A percentile compares a stretch with the other conserved stretches of the same genome.
Evolutionary conservation across 2,797 vertebrate species (phyloP).

Genomic region (Brachyrhaphis roseni): DNA sequence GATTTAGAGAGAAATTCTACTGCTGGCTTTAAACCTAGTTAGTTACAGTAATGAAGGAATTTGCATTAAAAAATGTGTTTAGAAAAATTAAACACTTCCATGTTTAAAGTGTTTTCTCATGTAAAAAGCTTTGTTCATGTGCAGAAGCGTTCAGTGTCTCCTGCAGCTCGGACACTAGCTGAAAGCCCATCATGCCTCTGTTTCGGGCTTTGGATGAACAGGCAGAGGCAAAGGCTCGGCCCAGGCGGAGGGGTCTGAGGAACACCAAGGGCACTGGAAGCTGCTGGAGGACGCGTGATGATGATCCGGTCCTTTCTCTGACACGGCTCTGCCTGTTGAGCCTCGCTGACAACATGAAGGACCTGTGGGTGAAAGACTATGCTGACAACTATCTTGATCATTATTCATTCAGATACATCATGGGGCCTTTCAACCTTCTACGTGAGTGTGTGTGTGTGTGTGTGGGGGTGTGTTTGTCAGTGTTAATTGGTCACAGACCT

Average conservation of each 20-base stretch:
- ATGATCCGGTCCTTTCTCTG: constrained; percentile 53
- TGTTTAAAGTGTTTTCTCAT: neutral
- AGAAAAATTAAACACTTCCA: neutral
- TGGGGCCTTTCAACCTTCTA: constrained; percentile 87
- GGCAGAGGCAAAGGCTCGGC: constrained; percentile 2
- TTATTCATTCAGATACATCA: constrained; percentile 84
- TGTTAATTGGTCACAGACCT: neutral
- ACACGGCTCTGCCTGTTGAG: constrained; percentile 79
- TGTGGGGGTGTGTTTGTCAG: neutral
- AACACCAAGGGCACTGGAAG: constrained; percentile 3
- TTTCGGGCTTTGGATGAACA: constrained; percentile 45
- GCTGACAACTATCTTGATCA: constrained; percentile 84
- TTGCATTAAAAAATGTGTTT: neutral
- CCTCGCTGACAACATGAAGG: constrained; percentile 85
- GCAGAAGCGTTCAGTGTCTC: neutral
- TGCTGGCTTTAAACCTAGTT: neutral
- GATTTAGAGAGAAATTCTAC: neutral
- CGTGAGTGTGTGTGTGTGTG: constrained; percentile 73
- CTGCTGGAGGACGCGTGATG: constrained; percentile 29
- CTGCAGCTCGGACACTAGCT: constrained; percentile 6
- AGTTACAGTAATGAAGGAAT: neutral
- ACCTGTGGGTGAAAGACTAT: constrained; percentile 86
- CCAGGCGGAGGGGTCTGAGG: constrained; percentile 12
- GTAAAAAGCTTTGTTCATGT: neutral
- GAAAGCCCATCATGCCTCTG: constrained; percentile 67